These are phyloP conservation scores for Nautilus pompilius DNA, from an alignment of 1,140 invertebrate genomes.

Conservation along the genomic window DNA sequence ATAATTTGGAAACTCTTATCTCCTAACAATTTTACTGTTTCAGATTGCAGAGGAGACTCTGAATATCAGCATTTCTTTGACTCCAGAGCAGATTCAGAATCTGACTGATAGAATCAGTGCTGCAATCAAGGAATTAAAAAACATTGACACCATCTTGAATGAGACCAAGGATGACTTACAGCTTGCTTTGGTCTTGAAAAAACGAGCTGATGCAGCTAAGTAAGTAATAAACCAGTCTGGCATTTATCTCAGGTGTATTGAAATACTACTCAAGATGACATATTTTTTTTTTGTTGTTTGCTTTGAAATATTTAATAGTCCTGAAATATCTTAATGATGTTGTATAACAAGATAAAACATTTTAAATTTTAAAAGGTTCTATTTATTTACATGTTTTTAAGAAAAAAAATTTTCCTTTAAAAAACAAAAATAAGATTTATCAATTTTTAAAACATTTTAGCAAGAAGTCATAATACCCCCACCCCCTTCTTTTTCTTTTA, in stretches of 20 bases:
- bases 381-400: no score
- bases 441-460: no score
- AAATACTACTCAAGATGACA: no score
- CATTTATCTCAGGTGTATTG: neutral
- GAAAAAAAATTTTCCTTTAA: no score
- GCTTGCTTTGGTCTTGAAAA: slow-evolving; percentile 71
- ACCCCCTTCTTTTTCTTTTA: no score
- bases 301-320: no score
- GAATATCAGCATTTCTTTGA: slow-evolving; percentile 66
- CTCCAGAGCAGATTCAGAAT: slow-evolving; percentile 80
- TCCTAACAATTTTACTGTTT: neutral
- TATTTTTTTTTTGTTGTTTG: no score
- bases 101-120: slow-evolving; percentile 80
- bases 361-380: no score
- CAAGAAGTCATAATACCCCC: no score
- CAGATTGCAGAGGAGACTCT: slow-evolving; percentile 59
- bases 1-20: neutral
- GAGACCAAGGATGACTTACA: slow-evolving; percentile 78
- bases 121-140: slow-evolving; percentile 79
- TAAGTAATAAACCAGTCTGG: slow-evolving; percentile 49
- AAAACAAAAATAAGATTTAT: no score
- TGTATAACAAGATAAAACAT: no score
- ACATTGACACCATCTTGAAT: slow-evolving; percentile 84
- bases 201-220: slow-evolving; percentile 73
- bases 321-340: no score